phyloP scores from a whole-genome alignment of 2,888 invertebrate genomes.

The Slavum lentiscoides region DNA sequence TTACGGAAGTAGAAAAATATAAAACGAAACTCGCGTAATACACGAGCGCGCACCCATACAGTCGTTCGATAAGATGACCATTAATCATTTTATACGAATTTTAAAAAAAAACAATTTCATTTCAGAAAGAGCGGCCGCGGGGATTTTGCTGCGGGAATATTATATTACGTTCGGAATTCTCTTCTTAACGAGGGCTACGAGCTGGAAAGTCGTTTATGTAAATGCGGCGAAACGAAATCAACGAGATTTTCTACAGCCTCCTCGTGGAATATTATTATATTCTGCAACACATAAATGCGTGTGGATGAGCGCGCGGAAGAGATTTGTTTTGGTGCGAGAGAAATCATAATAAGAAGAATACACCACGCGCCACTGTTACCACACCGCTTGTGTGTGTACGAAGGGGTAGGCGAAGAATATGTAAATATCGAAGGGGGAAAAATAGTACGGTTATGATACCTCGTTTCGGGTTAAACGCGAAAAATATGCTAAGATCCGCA shows the following conservation, averaged over 20 bases:
- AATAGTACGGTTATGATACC: conserved; percentile 44
- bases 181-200: conserved; percentile 13
- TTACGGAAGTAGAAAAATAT: background rate
- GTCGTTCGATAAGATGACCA: too few species aligned
- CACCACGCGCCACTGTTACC: background rate
- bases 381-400: background rate
- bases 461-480: conserved; percentile 53
- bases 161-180: conserved; percentile 20
- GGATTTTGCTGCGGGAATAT: conserved; percentile 16
- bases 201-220: conserved; percentile 48
- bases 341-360: conserved; percentile 50
- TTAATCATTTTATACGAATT: too few species aligned
- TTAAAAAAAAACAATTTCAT: background rate
- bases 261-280: background rate
- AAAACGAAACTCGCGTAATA: background rate
- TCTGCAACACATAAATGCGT: background rate
- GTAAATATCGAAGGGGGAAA: conserved; percentile 24
- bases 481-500: conserved; percentile 52
- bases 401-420: conserved; percentile 36
- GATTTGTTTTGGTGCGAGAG: conserved; percentile 39
- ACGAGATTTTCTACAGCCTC: background rate
- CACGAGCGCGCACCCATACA: too few species aligned
- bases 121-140: background rate
- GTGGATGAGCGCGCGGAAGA: conserved; percentile 6
- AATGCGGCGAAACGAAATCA: conserved; percentile 36